A percentile compares a stretch with the other conserved stretches of the same genome.
These are phyloP conservation scores for Hydractinia symbiolongicarpus DNA, from an alignment of 30 jellyfish, hydroid and myxozoan species.

Conservation along the genomic window DNA sequence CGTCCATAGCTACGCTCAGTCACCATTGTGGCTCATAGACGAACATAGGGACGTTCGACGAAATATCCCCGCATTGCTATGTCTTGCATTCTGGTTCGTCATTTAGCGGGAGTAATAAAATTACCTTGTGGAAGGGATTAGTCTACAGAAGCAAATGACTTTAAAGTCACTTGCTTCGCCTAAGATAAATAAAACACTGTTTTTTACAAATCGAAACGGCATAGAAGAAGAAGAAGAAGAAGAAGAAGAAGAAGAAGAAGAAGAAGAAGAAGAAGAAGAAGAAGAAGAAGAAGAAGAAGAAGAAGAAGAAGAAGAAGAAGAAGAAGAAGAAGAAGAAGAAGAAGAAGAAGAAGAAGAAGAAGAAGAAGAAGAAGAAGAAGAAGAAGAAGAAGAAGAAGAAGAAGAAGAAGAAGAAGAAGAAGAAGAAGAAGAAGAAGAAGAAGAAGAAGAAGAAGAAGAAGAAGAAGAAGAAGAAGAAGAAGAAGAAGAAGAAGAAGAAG, in stretches of 20 bases:
- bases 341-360: conserved; percentile 11
- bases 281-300: conserved; percentile 11
- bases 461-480: conserved; percentile 9
- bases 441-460: conserved; percentile 10
- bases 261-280: conserved; percentile 10
- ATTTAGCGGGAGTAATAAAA: too few species aligned
- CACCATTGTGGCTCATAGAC: too few species aligned
- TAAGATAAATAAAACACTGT: too few species aligned
- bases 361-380: conserved; percentile 9
- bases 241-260: conserved; percentile 9
- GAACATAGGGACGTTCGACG: too few species aligned
- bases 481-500: conserved; percentile 9
- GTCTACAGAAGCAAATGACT: too few species aligned
- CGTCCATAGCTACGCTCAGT: too few species aligned
- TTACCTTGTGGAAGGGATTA: too few species aligned
- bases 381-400: conserved; percentile 7
- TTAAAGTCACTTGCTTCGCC: too few species aligned
- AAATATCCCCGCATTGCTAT: too few species aligned
- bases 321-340: conserved; percentile 10
- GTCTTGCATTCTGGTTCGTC: too few species aligned
- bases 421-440: conserved; percentile 11
- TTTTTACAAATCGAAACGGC: too few species aligned
- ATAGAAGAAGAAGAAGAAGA: conserved; percentile 8
- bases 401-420: conserved; percentile 11
- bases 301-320: conserved; percentile 11